These are phyloP conservation scores for Octodon degus DNA, from an alignment of 2,113 vertebrate species.

Conservation along the genomic window DNA sequence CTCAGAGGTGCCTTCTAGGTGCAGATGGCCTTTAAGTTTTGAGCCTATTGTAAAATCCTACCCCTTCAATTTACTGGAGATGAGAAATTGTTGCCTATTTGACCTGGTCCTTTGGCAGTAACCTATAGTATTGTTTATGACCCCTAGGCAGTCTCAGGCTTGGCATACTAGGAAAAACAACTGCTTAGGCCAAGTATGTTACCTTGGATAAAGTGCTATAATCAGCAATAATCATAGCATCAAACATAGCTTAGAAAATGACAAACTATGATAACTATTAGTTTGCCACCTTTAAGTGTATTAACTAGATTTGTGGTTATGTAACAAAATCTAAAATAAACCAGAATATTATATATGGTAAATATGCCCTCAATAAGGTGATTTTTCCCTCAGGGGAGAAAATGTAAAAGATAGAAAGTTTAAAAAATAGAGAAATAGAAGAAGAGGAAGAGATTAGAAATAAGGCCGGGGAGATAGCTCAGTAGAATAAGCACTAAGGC, in stretches of 20 bases:
- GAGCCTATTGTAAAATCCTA: neutral
- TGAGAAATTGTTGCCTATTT: neutral
- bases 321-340: neutral
- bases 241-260: neutral
- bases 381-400: neutral
- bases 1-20: neutral
- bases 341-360: neutral
- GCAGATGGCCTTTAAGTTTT: neutral
- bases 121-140: neutral
- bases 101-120: neutral
- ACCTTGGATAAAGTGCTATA: neutral
- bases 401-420: neutral
- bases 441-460: neutral
- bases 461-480: neutral
- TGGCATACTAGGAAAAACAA: neutral
- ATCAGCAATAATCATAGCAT: neutral
- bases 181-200: neutral
- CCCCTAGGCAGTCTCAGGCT: neutral
- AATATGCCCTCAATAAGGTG: neutral
- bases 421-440: neutral
- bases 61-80: neutral
- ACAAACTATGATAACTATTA: neutral
- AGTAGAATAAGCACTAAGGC: too few species aligned
- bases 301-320: neutral
- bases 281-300: neutral